Percentiles rank a stretch among this genome's conserved stretches.
Conservation (phyloP, 1,140 invertebrate species). For the Stegodyphus mimosarum region DNA sequence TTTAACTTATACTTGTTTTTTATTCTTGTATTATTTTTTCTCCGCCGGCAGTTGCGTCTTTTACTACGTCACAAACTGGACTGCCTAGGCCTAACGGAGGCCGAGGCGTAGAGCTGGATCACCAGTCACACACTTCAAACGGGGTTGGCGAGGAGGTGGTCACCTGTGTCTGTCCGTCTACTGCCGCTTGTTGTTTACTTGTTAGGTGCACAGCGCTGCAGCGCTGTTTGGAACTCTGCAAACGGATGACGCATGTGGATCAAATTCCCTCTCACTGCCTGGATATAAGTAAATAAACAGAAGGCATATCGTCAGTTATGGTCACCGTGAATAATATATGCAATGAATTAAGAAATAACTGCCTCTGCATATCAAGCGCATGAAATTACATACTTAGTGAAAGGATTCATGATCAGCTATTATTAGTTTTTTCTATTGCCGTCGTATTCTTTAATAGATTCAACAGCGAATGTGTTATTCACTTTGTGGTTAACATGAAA, state of each 20-base stretch:
- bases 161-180: slow-evolving; percentile 8
- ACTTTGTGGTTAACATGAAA: too few species aligned
- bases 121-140: slow-evolving; percentile 32
- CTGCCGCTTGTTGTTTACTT: background rate
- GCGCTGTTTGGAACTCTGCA: background rate
- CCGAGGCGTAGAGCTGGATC: background rate
- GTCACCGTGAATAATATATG: background rate
- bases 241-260: too few species aligned
- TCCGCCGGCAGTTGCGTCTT: background rate
- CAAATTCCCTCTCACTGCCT: too few species aligned
- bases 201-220: background rate
- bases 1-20: background rate
- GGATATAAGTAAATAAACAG: too few species aligned
- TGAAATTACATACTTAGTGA: too few species aligned
- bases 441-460: too few species aligned
- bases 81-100: slow-evolving; percentile 50
- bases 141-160: slow-evolving; percentile 23
- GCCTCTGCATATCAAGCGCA: too few species aligned
- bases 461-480: too few species aligned
- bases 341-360: background rate
- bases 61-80: slow-evolving; percentile 54
- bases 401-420: too few species aligned
- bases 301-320: background rate
- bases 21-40: background rate
- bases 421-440: too few species aligned